Evolutionary conservation across 2,888 invertebrate species (phyloP).

Genomic region (Saturnia pavonia): DNA sequence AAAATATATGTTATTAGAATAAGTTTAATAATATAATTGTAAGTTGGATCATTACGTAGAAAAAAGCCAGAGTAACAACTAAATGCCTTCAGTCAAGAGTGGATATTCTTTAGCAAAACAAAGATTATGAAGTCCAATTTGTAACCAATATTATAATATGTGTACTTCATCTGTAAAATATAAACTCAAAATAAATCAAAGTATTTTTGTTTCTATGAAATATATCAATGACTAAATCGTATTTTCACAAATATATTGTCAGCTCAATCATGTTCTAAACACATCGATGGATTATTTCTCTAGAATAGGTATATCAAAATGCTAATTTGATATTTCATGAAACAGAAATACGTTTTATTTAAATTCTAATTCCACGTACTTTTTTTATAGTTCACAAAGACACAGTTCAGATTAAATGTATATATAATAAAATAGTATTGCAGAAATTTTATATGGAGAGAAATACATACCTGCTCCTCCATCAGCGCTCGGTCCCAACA

Average conservation of each 20-base stretch:
- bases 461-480: constrained; percentile 90
- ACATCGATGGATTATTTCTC: background rate
- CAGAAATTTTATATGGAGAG: background rate
- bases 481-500: constrained; percentile 95
- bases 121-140: background rate
- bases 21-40: background rate
- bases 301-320: background rate
- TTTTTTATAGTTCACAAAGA: background rate
- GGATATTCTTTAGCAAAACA: background rate
- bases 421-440: background rate
- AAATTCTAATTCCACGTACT: background rate
- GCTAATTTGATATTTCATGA: background rate
- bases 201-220: constrained; percentile 1
- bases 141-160: background rate
- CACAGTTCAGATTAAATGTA: background rate
- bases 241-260: background rate
- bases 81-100: background rate
- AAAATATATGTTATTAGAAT: background rate
- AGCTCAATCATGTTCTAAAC: background rate
- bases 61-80: background rate
- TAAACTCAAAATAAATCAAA: background rate
- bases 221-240: background rate
- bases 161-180: background rate
- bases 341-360: background rate
- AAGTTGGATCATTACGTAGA: background rate